Percentiles rank a stretch among this genome's conserved stretches.
phyloP scores from a whole-genome alignment of 1,140 invertebrate species.

The Vanessa tameamea region DNA sequence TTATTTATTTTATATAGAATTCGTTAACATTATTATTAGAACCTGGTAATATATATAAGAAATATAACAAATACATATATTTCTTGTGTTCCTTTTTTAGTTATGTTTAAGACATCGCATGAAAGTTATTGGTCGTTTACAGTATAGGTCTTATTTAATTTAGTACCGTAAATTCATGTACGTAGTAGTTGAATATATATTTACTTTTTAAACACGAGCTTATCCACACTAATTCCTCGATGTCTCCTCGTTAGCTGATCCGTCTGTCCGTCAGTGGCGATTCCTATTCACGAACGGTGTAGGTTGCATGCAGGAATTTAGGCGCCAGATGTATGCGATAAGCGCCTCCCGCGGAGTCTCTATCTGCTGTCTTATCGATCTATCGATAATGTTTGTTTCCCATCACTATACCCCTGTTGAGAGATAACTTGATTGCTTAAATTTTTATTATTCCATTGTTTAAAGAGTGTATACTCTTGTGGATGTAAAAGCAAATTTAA shows the following conservation, averaged over 20 bases:
- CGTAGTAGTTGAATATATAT: no score
- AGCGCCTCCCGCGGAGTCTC: conserved; percentile 52
- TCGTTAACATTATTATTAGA: no score
- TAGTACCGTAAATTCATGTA: no score
- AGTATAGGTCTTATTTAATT: no score
- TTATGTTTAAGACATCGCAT: no score
- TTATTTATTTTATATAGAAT: no score
- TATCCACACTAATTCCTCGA: conserved; percentile 21
- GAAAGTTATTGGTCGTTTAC: no score
- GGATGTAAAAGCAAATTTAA: no score
- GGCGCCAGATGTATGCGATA: conserved; percentile 69
- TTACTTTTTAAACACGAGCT: background rate
- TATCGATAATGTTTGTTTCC: conserved; percentile 47
- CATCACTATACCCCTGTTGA: conserved; percentile 39
- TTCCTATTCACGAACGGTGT: conserved; percentile 47
- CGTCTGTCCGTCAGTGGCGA: conserved; percentile 48
- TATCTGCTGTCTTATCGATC: conserved; percentile 51
- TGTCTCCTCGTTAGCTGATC: conserved; percentile 24
- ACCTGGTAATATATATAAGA: background rate
- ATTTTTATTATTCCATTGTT: conserved; percentile 23
- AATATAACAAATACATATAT: background rate
- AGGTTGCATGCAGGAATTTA: conserved; percentile 63
- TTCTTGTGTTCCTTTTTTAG: background rate
- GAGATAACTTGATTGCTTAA: conserved; percentile 27
- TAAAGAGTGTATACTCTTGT: background rate